Evolutionary conservation across 2,888 invertebrate species (phyloP), one percentile per base, ranked within the genome.

Genomic region (Drosophila hawaiiensis): DNA sequence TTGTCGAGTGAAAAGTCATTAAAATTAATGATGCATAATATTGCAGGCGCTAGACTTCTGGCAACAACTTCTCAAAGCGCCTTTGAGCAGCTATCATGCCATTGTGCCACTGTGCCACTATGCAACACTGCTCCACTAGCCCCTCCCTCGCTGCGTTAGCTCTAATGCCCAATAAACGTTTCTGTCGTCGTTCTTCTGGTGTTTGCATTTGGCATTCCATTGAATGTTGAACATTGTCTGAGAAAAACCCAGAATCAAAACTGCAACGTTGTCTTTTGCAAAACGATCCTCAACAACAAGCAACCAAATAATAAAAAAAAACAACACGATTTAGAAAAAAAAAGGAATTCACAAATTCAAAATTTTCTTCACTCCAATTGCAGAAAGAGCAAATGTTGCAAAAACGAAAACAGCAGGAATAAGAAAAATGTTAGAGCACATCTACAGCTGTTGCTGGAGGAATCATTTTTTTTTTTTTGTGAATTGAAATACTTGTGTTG

Each of bases 11-110:
- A 71, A 79, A 60, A 88, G 78, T 87, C 90, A 87, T 87, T 87
- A 87, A 87, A 87, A 87, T 88, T 87, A 87, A 87, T 87, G 87
- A 87, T 68, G 90, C 88, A 79, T 76, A 62, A 62, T 67, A 56
- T 67, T 67, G 53, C 39, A 39, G 43, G 22, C 55, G 50, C 50
- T 50, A 16, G 47, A 47, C 47, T 25, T 16, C 9, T 47, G 47
- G 25, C 47, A 9, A 16, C 52, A 10, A n/a, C n/a, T 29, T 28
- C 28, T 29, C 31, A 43, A 58, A 58, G 58, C 22, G 43, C 50
- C 37, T 61, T 49, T 60, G n/a, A 54, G 55, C 55, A 39, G 16
- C 54, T 55, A 16, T 47, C 22, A 16, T 16, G 47, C 25, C 25
- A 25, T 22, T 47, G 7, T 25, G 47, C 47, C 47, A 25, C 47